Evolutionary conservation across 2,797 vertebrate species (phyloP), one percentile per base, ranked within the genome.

Genomic region (Enteromius viviparus): DNA sequence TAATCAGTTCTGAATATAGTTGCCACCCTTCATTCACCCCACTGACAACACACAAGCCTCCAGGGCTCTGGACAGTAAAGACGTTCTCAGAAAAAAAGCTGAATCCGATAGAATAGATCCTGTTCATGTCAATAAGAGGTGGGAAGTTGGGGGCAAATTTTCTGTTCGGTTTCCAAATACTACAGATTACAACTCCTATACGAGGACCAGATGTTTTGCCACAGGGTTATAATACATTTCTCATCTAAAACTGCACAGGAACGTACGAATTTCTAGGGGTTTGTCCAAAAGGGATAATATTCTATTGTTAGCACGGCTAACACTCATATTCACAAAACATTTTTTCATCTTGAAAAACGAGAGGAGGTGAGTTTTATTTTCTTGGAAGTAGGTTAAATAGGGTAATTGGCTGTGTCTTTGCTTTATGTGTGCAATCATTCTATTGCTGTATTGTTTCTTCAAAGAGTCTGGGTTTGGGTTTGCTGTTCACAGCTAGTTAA

Each of bases 171-270:
- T 86, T 85, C 69, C 74, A 71, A 85, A 78, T 70, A 69, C 55
- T 65, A 17, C 37, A 77, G 29, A 83, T 78, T 86, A 74, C 65
- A 62, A 77, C 37, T 76, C 78, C 72, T 81, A 78, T 68, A 37
- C 37, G 66, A 77, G 26, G n/a, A 87, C 77, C 70, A 79, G 71
- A 85, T 85, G 72, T 83, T 80, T 84, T 81, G 55, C 82, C 76
- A 80, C 62, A 79, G 85, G 80, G 42, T 70, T 45, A 29, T n/a
- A 86, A 21, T 66, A 69, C 26, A 23, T 84, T 81, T 84, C 14
- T 32, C 26, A 83, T 80, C 62, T 49, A 71, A 62, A 74, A 47
- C 60, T 7, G 2, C 21, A 62, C 6, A 79, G 49, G 23, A 62
- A 60, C 23, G 4, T 76, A 23, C 3, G 21, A 10, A 65, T 32